Evolutionary conservation across 2,888 invertebrate species (phyloP), one percentile per base, ranked within the genome.

Genomic region (Hypomecis punctinalis): DNA sequence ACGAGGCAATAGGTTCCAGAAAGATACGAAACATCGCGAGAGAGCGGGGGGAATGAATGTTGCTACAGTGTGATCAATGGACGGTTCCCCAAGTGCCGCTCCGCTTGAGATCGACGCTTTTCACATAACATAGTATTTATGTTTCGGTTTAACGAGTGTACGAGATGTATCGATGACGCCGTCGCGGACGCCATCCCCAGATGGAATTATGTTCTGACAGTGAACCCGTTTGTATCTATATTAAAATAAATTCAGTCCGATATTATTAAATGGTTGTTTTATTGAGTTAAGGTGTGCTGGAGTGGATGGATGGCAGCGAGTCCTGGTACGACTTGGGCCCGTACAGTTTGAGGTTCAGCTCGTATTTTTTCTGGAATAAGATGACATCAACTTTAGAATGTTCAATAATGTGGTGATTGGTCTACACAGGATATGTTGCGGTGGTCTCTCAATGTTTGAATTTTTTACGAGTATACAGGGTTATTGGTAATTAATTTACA

Each of bases 171-270:
- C 23, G 23, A 75, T 76, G 68, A 74, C 70, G n/a, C 69, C 68
- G 70, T 63, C 61, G 66, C 73, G 74, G 75, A 75, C 72, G 72
- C 70, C 75, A 65, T 73, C 74, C 72, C 66, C 79, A 73, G 68
- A 81, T 79, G 76, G 76, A 81, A 82, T 83, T 84, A 80, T 83
- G 83, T 87, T 80, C 73, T 84, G 82, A 89, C 78, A 80, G 78
- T 80, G 79, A 84, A 78, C 85, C 83, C 85, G 82, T 86, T 89
- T 90, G 85, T 90, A 91, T 88, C 86, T 88, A 87, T 86, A 85
- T 88, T 88, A 80, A 83, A 90, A 89, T 91, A 90, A 91, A 91
- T 87, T 90, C 89, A 91, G 91, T 91, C 90, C 90, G 89, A 85
- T 84, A 85, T 80, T 74, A 74, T 65, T 23, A 51, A 51, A 68